phyloP scores from a whole-genome alignment of 2,888 invertebrate species.

The Hedya salicella region DNA sequence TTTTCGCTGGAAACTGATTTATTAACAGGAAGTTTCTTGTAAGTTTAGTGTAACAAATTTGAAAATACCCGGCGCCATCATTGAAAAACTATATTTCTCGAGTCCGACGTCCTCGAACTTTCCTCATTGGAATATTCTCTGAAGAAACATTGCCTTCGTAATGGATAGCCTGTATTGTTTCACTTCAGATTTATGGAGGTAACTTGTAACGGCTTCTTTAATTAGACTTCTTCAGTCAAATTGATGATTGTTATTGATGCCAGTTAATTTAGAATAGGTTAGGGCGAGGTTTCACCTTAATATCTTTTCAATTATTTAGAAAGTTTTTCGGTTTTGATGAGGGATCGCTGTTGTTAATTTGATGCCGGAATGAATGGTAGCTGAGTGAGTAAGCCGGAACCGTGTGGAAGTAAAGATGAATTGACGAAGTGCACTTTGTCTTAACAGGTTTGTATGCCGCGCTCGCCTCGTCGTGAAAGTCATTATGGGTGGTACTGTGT shows the following conservation, averaged over 20 bases:
- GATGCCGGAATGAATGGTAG: slow-evolving; percentile 28
- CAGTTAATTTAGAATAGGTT: slow-evolving; percentile 72
- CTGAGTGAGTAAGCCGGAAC: slow-evolving; percentile 32
- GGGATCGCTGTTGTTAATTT: slow-evolving; percentile 24
- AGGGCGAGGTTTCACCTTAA: slow-evolving; percentile 60
- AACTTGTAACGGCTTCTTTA: slow-evolving; percentile 85
- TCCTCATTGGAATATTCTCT: slow-evolving; percentile 78
- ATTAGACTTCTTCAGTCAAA: slow-evolving; percentile 83
- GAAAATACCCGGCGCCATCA: slow-evolving; percentile 64
- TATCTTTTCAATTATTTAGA: slow-evolving; percentile 60
- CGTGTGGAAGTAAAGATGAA: slow-evolving; percentile 44
- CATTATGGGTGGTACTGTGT: slow-evolving; percentile 83
- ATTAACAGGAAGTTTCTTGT: slow-evolving; percentile 57
- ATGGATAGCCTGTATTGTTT: slow-evolving; percentile 82
- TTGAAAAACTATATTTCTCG: slow-evolving; percentile 81
- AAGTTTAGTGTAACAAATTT: slow-evolving; percentile 67
- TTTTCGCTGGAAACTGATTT: slow-evolving; percentile 63
- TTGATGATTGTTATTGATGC: slow-evolving; percentile 83
- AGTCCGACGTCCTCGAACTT: slow-evolving; percentile 70
- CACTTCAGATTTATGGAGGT: slow-evolving; percentile 82
- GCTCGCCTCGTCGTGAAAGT: slow-evolving; percentile 73
- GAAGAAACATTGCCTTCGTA: slow-evolving; percentile 75
- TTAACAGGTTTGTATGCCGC: slow-evolving; percentile 59
- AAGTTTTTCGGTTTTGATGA: slow-evolving; percentile 52
- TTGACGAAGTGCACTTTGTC: slow-evolving; percentile 45